phyloP scores from a whole-genome alignment of 2,888 invertebrate species.

The Chymomyza procnemis region DNA sequence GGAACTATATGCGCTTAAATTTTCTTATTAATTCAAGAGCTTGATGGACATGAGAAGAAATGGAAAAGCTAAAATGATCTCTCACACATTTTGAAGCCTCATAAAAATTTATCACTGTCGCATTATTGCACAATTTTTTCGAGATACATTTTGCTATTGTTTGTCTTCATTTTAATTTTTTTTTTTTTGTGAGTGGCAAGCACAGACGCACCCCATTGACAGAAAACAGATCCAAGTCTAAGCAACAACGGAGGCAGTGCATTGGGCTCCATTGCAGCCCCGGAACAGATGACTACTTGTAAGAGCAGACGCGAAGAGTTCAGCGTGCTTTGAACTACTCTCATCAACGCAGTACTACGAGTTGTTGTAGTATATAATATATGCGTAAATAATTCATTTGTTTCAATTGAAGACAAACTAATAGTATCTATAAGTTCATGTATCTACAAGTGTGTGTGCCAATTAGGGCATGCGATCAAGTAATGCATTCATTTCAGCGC shows the following conservation, averaged over 20 bases:
- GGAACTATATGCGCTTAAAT: conserved; percentile 1
- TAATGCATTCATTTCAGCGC: neutral
- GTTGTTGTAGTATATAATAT: conserved; percentile 19
- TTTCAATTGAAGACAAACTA: conserved; percentile 57
- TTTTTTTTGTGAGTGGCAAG: neutral
- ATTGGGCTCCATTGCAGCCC: neutral
- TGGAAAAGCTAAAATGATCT: neutral
- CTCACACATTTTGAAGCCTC: neutral
- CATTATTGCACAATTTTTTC: conserved; percentile 27
- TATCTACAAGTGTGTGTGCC: neutral
- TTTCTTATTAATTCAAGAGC: neutral
- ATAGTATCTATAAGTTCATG: neutral
- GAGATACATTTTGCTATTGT: neutral
- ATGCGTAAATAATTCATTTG: conserved; percentile 61
- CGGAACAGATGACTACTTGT: neutral
- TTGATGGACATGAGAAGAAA: neutral
- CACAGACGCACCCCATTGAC: neutral
- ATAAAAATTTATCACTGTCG: conserved; percentile 18
- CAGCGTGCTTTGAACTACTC: conserved; percentile 80
- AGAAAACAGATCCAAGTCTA: neutral
- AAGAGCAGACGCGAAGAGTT: conserved; percentile 79
- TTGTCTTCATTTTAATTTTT: neutral
- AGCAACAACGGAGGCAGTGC: neutral
- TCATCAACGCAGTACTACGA: conserved; percentile 31
- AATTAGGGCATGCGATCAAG: neutral